These are phyloP conservation scores for Pomatostomus ruficeps DNA, from an alignment of 2,113 vertebrate genomes.

Conservation along the genomic window DNA sequence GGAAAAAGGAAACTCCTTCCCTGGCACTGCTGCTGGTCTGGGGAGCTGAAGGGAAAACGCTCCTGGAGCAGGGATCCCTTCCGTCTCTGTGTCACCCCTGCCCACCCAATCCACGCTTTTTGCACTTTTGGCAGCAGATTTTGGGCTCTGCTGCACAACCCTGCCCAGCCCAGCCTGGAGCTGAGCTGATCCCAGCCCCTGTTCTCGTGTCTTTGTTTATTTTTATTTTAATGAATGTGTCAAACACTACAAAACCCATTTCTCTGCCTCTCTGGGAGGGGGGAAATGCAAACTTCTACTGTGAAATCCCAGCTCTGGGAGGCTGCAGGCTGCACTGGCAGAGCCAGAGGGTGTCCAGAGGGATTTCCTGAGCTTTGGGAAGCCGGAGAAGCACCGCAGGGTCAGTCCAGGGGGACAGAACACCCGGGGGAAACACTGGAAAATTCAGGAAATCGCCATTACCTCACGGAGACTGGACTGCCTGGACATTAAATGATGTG, in stretches of 20 bases:
- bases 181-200: too few species aligned
- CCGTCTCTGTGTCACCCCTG: not conserved
- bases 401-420: too few species aligned
- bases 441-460: not conserved
- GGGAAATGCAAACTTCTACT: not conserved
- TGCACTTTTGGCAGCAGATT: not conserved
- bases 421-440: too few species aligned
- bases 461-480: not conserved
- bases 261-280: not conserved
- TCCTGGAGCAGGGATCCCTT: not conserved
- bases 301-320: not conserved
- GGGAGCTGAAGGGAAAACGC: not conserved
- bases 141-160: not conserved
- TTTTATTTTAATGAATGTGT: not conserved
- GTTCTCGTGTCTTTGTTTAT: not conserved
- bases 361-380: not conserved
- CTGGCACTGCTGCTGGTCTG: not conserved
- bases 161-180: not conserved
- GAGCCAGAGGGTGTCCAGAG: not conserved
- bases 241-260: not conserved
- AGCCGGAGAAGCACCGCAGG: not conserved
- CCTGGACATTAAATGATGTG: not conserved
- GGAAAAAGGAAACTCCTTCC: not conserved
- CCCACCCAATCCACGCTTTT: accelerated
- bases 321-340: not conserved